Conservation (phyloP, 2,113 vertebrate genomes). For the Zosterops hypoxanthus region DNA sequence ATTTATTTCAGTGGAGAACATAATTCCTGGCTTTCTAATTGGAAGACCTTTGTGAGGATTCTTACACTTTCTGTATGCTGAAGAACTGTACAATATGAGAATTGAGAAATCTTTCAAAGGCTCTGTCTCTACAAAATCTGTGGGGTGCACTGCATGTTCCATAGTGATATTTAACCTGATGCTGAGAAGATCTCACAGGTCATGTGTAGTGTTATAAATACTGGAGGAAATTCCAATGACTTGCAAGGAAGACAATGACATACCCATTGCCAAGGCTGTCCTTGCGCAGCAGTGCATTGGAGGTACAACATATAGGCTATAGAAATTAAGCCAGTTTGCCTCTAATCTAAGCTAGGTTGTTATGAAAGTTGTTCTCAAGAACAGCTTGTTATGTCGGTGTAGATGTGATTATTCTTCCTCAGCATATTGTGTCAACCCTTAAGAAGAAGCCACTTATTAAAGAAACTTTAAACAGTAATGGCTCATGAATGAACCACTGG, state of each 20-base stretch:
- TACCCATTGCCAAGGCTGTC: neutral
- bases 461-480: neutral
- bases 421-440: neutral
- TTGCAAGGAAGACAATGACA: neutral
- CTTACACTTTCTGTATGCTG: neutral
- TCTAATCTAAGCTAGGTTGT: neutral
- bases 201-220: neutral
- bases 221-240: neutral
- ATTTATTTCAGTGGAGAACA: neutral
- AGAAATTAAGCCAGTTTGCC: neutral
- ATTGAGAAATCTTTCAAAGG: neutral
- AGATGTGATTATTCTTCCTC: neutral
- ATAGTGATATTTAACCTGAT: neutral
- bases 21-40: accelerated
- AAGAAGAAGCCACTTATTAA: neutral
- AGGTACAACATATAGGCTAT: neutral
- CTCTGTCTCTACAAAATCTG: neutral
- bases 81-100: neutral
- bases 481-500: neutral
- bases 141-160: neutral
- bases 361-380: neutral
- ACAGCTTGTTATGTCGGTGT: neutral
- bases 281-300: accelerated
- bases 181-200: neutral
- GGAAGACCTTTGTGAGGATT: neutral